Evolutionary conservation across 2,113 vertebrate species (phyloP), one percentile per base, ranked within the genome.

Genomic region (Lipophrys pholis): DNA sequence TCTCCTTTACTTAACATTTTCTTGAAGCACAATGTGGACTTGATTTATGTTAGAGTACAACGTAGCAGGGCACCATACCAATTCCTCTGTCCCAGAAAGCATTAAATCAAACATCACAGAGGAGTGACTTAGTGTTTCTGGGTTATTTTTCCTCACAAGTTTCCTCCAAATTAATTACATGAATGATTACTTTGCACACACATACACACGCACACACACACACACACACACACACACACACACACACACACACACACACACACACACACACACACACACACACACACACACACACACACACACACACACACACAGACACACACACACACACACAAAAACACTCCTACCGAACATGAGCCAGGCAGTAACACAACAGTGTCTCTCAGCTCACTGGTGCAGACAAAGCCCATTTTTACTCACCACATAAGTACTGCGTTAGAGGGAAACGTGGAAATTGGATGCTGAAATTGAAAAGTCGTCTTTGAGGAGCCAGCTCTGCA

Each of bases 161-260:
- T 92, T 90, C 83, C 69, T 91, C 81, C 53, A 90, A 82, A 91
- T 93, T 93, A 93, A 94, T 94, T 93, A 93, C 90, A 92, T 93
- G 91, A 93, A 87, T 91, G 90, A 93, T 93, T 93, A 93, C 90
- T 91, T 92, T 91, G 83, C 83, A 90, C 78, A 58, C 66, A 85
- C 82, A 30, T 4, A 30, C 21, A 30, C 21, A 30, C 21, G 4
- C 21, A 30, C 21, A 30, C 21, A 30, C 21, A 30, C 21, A 30
- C 21, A 83, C 87, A 85, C 86, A 82, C 89, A 78, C 70, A 70
- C 82, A 81, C 52, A 73, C 68, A 73, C 69, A 30, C 21, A 30
- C 21, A 30, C 21, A 30, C 21, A 30, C 21, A 30, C 21, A 30
- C 21, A 30, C 21, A 30, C 21, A 30, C 21, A 30, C 21, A 30